Base-by-base conservation (phyloP, 1,140 invertebrate species). In the Dinothrombium tinctorium region DNA sequence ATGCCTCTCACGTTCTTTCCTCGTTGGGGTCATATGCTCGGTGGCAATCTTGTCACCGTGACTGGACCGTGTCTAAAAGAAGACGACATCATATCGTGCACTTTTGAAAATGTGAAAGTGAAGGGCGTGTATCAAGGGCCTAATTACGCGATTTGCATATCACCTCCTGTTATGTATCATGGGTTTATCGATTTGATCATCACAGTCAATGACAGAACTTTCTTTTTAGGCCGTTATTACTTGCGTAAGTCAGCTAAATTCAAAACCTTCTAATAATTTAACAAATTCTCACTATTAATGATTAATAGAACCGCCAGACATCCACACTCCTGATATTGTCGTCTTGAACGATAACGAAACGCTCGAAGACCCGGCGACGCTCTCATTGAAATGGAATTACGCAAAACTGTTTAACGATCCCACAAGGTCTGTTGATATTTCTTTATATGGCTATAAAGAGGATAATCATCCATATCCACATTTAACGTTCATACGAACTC, bases 21-120 rank as follows among this genome's bases (percentile, higher is more conserved):
- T 1, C 79, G 89, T 57, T 83, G 77, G 54, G 83, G 84, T 14
- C 84, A 84, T 56, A 92, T 94, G 86, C 60, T 94, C 33, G 84
- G 84, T 3, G 84, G 84, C 8, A 86, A 81, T 0, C 70, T 89
- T 33, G 81, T 94, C 4, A 90, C 92, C 53, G 80, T 94, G 21
- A 90, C 84, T 0, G 86, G 86, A 0, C 86, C 86, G 8, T 94
- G 86, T 56, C 82, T 86, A 50, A 63, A 68, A 36, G 65, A 65
- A 0, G 66, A 67, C 14, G 66, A 73, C 44, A 71, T 76, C 47
- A 69, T 90, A 12, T 71, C 65, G 26, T 87, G 82, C 51, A 59
- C 59, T 53, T 67, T 61, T 33, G 56, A 61, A 29, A 56, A 57
- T 22, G 48, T 45, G 12, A 49, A 50, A 29, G 50, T 50, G 2